Percentiles rank a stretch among this genome's conserved stretches.
Evolutionary conservation across 1,140 invertebrate genomes (phyloP).

Genomic region (Cotesia glomerata): DNA sequence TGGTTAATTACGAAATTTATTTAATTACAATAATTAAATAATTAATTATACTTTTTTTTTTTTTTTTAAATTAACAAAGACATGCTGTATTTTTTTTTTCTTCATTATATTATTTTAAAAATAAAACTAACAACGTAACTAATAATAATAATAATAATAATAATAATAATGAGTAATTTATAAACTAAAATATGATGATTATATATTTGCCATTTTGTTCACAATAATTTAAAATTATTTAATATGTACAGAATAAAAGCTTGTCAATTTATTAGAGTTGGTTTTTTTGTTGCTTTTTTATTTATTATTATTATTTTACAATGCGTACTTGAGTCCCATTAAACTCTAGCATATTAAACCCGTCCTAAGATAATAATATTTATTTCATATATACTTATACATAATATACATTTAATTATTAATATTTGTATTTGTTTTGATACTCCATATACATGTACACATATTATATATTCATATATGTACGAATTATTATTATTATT

Average conservation of each 20-base stretch:
- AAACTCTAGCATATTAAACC: conserved; percentile 21
- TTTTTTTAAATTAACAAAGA: not conserved
- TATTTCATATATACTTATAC: too few species aligned
- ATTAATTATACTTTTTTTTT: too few species aligned
- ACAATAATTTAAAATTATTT: too few species aligned
- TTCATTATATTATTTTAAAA: not conserved
- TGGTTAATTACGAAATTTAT: too few species aligned
- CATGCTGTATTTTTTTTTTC: not conserved
- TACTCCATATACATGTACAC: too few species aligned
- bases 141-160: conserved; percentile 43
- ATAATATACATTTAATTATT: not conserved
- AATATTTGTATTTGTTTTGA: not conserved
- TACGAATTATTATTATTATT: conserved; percentile 2
- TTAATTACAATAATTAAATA: too few species aligned
- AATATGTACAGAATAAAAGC: conserved; percentile 52
- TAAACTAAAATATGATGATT: conserved; percentile 49
- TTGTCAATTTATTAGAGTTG: not conserved
- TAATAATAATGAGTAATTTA: not conserved
- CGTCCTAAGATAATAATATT: conserved; percentile 5
- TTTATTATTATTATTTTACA: conserved; percentile 47
- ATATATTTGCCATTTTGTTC: not conserved
- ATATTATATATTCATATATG: too few species aligned
- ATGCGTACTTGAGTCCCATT: conserved; percentile 51
- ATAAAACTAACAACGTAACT: conserved; percentile 16
- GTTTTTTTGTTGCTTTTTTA: conserved; percentile 49